phyloP scores from a whole-genome alignment of 2,888 invertebrate genomes.

The Elmis aenea region DNA sequence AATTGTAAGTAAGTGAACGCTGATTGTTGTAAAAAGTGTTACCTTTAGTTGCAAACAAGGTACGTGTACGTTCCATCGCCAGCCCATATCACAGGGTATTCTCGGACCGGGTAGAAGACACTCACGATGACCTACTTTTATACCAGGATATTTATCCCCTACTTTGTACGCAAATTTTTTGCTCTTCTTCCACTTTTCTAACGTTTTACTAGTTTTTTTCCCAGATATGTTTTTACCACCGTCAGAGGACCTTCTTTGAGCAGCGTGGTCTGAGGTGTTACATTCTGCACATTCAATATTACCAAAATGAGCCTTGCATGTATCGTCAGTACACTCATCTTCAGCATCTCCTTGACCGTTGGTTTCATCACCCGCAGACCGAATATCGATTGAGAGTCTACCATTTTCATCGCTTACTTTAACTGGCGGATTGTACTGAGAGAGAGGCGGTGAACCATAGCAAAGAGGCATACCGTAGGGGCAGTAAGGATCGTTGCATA shows the following conservation, averaged over 20 bases:
- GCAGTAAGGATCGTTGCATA: conserved; percentile 24
- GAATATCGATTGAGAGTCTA: no score
- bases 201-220: conserved; percentile 3
- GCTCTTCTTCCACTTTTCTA: conserved; percentile 29
- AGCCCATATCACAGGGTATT: conserved; percentile 63
- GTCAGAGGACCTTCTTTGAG: no score
- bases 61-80: conserved; percentile 56
- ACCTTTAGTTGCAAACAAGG: conserved; percentile 35
- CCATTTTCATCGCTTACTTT: no score
- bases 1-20: conserved; percentile 2
- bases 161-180: conserved; percentile 51
- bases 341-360: not conserved
- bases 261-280: conserved; percentile 3
- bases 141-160: conserved; percentile 53
- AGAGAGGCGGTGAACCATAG: no score
- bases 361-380: no score
- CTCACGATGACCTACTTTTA: conserved; percentile 52
- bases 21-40: conserved; percentile 4
- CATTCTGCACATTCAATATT: not conserved
- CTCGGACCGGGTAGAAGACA: conserved; percentile 51
- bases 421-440: no score
- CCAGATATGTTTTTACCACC: no score
- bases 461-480: conserved; percentile 13
- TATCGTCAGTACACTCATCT: not conserved
- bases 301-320: no score